Evolutionary conservation across 1,140 invertebrate species (phyloP).

Genomic region (Euschistus heros): DNA sequence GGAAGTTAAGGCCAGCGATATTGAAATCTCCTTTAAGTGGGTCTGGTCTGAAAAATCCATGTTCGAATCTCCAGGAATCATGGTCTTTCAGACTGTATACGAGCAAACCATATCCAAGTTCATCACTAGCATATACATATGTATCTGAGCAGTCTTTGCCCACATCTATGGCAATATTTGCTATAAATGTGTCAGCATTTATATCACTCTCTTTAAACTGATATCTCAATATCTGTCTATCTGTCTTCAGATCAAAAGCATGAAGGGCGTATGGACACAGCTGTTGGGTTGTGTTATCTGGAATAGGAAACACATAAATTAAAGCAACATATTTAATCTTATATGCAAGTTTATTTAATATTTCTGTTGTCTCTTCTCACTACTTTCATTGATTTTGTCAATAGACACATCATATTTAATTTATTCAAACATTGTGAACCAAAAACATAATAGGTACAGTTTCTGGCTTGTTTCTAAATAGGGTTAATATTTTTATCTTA

Average conservation of each 20-base stretch:
- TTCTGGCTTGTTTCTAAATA: no score
- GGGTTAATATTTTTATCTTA: no score
- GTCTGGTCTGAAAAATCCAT: constrained; percentile 68
- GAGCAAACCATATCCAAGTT: constrained; percentile 66
- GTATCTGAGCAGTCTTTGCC: constrained; percentile 62
- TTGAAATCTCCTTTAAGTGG: constrained; percentile 65
- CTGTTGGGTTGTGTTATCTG: constrained; percentile 53
- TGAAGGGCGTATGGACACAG: constrained; percentile 61
- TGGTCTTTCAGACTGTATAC: constrained; percentile 63
- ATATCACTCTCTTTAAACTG: constrained; percentile 57
- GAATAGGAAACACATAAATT: constrained; percentile 28
- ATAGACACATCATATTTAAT: no score
- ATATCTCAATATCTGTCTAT: constrained; percentile 56
- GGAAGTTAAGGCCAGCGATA: constrained; percentile 66
- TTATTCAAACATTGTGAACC: no score
- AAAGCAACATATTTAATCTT: no score
- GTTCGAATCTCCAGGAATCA: constrained; percentile 58
- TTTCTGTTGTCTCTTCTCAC: no score
- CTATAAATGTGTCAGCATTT: constrained; percentile 64
- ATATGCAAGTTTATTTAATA: no score
- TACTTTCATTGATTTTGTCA: no score
- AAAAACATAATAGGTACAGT: no score
- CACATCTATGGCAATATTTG: constrained; percentile 67
- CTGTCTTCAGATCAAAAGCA: constrained; percentile 61
- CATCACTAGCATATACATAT: constrained; percentile 69